These are phyloP conservation scores for Muscidifurax raptorellus DNA, from an alignment of 1,140 invertebrate species.

Conservation along the genomic window DNA sequence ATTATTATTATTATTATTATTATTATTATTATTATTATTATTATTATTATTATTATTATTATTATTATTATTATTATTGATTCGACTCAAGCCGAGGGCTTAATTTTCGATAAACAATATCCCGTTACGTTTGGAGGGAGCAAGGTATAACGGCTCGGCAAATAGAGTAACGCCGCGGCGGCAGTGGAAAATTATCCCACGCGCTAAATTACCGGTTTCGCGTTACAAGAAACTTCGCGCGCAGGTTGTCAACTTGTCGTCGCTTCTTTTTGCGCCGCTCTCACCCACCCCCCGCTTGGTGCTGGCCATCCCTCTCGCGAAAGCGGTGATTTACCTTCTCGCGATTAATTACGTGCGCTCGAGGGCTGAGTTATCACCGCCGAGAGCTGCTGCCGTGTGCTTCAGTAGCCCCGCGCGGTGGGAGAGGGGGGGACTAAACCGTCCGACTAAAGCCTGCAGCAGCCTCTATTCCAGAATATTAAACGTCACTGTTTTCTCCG, in stretches of 20 bases:
- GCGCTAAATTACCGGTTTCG: constrained; percentile 61
- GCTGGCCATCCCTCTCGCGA: constrained; percentile 34
- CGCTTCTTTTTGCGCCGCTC: constrained; percentile 54
- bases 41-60: too few species aligned
- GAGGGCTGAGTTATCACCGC: constrained; percentile 48
- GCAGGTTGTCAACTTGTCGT: constrained; percentile 46
- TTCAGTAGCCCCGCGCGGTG: constrained; percentile 25
- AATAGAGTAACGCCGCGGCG: constrained; percentile 39
- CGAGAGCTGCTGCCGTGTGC: not conserved
- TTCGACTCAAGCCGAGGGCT: not conserved
- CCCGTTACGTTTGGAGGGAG: constrained; percentile 23
- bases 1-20: too few species aligned
- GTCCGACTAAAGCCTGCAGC: not conserved
- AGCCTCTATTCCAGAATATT: constrained; percentile 38
- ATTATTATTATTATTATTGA: too few species aligned
- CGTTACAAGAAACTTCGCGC: constrained; percentile 59
- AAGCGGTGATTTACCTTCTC: constrained; percentile 60
- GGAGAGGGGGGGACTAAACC: not conserved
- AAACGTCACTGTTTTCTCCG: constrained; percentile 50
- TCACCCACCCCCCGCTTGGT: not conserved
- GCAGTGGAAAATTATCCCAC: constrained; percentile 57
- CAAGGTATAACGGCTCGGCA: not conserved
- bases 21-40: too few species aligned
- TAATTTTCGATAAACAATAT: constrained; percentile 44
- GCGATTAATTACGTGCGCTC: constrained; percentile 60